A percentile compares a stretch with the other conserved stretches of the same genome.
Evolutionary conservation across 2,113 vertebrate species (phyloP).

Genomic region (Seriola dumerili): DNA sequence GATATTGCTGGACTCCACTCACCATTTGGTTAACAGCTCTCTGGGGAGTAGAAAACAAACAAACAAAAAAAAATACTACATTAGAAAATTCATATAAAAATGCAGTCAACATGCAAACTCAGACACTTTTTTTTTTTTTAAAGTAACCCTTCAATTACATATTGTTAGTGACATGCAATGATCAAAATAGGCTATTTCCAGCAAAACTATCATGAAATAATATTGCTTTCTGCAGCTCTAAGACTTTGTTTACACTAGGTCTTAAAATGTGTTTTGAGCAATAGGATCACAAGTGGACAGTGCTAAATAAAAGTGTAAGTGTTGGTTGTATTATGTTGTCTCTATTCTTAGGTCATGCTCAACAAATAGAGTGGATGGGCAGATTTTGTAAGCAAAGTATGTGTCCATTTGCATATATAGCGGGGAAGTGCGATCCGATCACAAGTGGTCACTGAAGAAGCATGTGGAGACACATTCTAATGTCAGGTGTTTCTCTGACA

Average conservation of each 20-base stretch:
- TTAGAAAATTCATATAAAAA: not conserved
- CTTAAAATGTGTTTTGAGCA: no score
- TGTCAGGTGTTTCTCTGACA: not conserved
- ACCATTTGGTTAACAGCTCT: slow-evolving; percentile 52
- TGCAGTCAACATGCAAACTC: not conserved
- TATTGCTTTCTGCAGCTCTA: no score
- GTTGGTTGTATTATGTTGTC: not conserved
- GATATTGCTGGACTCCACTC: slow-evolving; percentile 53
- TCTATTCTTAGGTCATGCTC: not conserved
- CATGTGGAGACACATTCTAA: not conserved
- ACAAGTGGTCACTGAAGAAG: not conserved
- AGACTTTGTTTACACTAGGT: no score
- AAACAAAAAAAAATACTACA: not conserved
- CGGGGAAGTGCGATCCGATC: not conserved
- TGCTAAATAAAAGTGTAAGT: no score
- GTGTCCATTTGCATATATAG: not conserved
- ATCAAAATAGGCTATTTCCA: no score
- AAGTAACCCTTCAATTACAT: not conserved
- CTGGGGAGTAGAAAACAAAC: slow-evolving; percentile 21
- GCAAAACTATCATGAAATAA: no score
- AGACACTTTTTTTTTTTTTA: not conserved
- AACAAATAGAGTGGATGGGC: not conserved
- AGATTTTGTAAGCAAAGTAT: not conserved
- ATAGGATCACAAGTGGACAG: no score
- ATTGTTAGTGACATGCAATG: no score